Evolutionary conservation across 2,113 vertebrate species (phyloP).

Genomic region (Aix galericulata): DNA sequence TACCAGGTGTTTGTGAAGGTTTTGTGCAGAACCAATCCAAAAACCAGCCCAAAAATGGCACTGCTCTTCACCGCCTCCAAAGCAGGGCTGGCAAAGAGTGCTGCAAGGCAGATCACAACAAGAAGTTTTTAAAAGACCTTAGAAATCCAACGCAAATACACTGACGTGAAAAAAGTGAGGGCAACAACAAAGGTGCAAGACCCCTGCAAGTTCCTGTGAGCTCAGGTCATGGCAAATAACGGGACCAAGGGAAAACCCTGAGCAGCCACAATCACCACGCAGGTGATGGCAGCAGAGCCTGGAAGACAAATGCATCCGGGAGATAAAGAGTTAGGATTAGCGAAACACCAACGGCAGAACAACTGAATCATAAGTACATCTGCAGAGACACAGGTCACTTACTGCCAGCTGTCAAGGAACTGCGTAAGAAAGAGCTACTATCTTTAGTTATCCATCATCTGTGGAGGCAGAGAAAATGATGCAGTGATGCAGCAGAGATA

Average conservation of each 20-base stretch:
- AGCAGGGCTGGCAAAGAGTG: not conserved
- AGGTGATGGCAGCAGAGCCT: not conserved
- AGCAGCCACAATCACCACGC: not conserved
- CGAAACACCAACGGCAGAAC: not conserved
- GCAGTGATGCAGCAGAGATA: constrained; percentile 1
- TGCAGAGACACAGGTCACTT: not conserved
- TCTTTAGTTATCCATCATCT: constrained; percentile 7
- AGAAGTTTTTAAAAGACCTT: not conserved
- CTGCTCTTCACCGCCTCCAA: not conserved
- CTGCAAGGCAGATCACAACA: not conserved
- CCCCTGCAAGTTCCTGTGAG: not conserved
- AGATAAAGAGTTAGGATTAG: constrained; percentile 8
- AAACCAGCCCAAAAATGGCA: not conserved
- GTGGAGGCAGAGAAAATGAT: constrained; percentile 33
- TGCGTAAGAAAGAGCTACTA: not conserved
- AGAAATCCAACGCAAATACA: not conserved
- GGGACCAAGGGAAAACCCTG: not conserved
- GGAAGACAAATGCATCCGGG: not conserved
- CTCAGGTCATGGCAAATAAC: not conserved
- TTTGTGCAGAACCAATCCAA: not conserved
- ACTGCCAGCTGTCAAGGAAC: constrained; percentile 20
- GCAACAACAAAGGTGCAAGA: not conserved
- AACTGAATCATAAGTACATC: constrained; percentile 36
- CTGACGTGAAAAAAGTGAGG: not conserved
- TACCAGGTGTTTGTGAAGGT: not conserved